A percentile compares a stretch with the other conserved stretches of the same genome.
Conservation (phyloP, 2,888 invertebrate genomes). For the Matsumyia berberina region DNA sequence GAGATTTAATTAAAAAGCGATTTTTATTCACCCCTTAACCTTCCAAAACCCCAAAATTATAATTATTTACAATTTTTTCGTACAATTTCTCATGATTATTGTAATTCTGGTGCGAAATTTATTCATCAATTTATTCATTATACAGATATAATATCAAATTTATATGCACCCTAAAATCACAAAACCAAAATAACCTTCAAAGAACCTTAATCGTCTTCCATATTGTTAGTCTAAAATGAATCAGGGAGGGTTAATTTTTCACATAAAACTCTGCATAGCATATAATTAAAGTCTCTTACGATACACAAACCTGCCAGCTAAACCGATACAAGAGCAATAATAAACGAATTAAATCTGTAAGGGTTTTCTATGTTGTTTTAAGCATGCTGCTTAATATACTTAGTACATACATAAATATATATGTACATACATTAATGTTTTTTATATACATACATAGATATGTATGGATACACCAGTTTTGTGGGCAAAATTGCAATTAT, state of each 20-base stretch:
- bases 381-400: background rate
- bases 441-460: too few species aligned
- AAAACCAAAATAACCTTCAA: slow-evolving; percentile 14
- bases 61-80: slow-evolving; percentile 6
- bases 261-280: slow-evolving; percentile 12
- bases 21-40: too few species aligned
- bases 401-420: background rate
- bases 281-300: slow-evolving; percentile 30
- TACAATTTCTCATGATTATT: slow-evolving; percentile 18
- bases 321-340: slow-evolving; percentile 7
- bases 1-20: too few species aligned
- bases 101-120: slow-evolving; percentile 79
- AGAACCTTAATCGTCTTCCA: slow-evolving; percentile 24
- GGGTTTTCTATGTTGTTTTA: background rate
- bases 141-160: slow-evolving; percentile 84
- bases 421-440: too few species aligned
- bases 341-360: slow-evolving; percentile 26
- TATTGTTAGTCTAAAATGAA: slow-evolving; percentile 1
- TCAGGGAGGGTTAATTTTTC: slow-evolving; percentile 23
- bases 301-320: slow-evolving; percentile 12
- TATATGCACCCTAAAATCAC: slow-evolving; percentile 83
- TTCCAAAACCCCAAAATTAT: slow-evolving; percentile 2
- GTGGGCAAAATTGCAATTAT: too few species aligned
- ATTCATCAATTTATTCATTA: slow-evolving; percentile 85
- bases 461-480: too few species aligned